A percentile compares a stretch with the other conserved stretches of the same genome.
Conservation (phyloP, 1,140 invertebrate genomes). For the Drosophila pseudoananassae region DNA sequence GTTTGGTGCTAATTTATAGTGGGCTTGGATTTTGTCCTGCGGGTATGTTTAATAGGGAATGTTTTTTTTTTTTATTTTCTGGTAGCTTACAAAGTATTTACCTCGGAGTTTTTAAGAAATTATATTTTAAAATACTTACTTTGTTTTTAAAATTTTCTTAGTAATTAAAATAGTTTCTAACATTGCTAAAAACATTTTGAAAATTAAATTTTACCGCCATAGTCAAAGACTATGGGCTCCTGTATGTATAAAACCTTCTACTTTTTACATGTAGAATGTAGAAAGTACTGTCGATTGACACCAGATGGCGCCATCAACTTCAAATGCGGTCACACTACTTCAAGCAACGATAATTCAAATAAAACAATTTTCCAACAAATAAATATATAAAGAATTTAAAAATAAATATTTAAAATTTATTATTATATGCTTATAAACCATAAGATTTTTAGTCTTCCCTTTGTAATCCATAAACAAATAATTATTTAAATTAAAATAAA, state of each 20-base stretch:
- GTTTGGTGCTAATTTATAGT: conserved; percentile 68
- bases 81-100: neutral
- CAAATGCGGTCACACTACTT: neutral
- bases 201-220: neutral
- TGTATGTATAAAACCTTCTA: neutral
- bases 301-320: neutral
- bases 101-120: neutral
- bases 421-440: neutral
- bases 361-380: neutral
- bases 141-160: neutral
- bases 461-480: conserved; percentile 13
- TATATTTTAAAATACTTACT: neutral
- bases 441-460: neutral
- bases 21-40: conserved; percentile 35
- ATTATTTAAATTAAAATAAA: conserved; percentile 38
- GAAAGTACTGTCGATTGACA: neutral
- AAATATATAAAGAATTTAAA: neutral
- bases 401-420: neutral
- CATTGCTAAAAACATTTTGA: neutral
- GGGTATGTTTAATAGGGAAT: conserved; percentile 26
- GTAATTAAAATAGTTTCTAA: neutral
- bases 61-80: neutral
- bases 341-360: neutral
- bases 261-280: neutral
- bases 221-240: neutral